Conservation (phyloP, 2,888 invertebrate species). For the Synergus laeviventris region DNA sequence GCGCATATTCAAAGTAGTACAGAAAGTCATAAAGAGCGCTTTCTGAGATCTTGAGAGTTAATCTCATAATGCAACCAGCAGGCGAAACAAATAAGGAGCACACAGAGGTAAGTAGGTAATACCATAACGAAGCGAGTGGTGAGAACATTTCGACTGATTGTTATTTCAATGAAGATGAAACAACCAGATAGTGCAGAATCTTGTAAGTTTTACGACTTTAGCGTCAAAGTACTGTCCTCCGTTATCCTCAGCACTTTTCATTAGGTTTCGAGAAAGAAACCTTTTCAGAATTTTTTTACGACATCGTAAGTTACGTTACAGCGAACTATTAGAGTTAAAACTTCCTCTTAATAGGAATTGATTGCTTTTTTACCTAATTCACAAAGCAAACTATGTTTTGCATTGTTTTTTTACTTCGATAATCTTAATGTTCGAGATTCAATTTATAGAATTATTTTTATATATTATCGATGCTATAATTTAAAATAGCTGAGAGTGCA, state of each 20-base stretch:
- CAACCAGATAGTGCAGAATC: slow-evolving; percentile 54
- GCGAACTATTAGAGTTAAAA: slow-evolving; percentile 18
- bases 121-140: slow-evolving; percentile 50
- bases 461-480: slow-evolving; percentile 4
- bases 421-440: too few relatives aligned
- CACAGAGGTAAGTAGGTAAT: slow-evolving; percentile 39
- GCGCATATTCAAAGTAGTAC: slow-evolving; percentile 9
- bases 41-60: slow-evolving; percentile 48
- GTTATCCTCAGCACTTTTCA: slow-evolving; percentile 48
- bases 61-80: slow-evolving; percentile 57
- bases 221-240: slow-evolving; percentile 47
- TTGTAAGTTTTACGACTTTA: slow-evolving; percentile 56
- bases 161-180: slow-evolving; percentile 57
- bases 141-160: slow-evolving; percentile 54
- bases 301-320: slow-evolving; percentile 1
- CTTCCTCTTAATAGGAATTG: not conserved
- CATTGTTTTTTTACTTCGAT: too few relatives aligned
- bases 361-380: not conserved
- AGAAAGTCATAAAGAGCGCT: slow-evolving; percentile 1
- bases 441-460: not conserved
- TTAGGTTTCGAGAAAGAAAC: slow-evolving; percentile 38
- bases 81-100: slow-evolving; percentile 54
- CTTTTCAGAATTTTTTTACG: slow-evolving; percentile 19
- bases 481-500: not conserved
- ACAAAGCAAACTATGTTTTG: not conserved